Evolutionary conservation across 2,888 invertebrate species (phyloP), one percentile per base, ranked within the genome.

Genomic region (Drosophila algonquin): DNA sequence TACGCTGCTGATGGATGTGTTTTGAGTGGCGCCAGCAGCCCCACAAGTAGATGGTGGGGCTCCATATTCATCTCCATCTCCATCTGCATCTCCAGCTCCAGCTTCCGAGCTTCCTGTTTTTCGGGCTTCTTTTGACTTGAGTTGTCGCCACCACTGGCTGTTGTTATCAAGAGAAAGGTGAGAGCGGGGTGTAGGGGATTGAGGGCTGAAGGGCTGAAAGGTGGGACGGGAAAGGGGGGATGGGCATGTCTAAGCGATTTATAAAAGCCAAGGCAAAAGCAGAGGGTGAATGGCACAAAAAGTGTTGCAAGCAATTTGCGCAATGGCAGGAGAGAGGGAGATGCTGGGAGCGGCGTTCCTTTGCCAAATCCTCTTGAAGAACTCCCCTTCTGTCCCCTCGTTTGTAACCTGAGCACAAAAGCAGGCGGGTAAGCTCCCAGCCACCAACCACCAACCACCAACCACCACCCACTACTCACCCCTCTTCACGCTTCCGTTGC

Each of bases 281-380:
- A 24, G 10, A 18, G 46, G 56, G 40, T 46, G 59, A 59, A 80
- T 73, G 78, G 64, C 79, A 65, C 73, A 75, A 77, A 79, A 83
- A 83, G 87, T 83, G 87, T 83, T 87, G 84, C 87, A 79, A 83
- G 87, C 86, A 86, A 86, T 83, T 83, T 86, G 79, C 79, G 82
- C 83, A 85, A 77, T 80, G 73, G 61, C 64, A 65, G 76, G 60
- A 40, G 58, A 40, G 40, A 40, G 6, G 14, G 2, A 6, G 14
- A 5, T 5, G 35, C 14, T 2, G 14, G 40, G 7, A 2, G 14
- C 6, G 40, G 50, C 50, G 62, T 35, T 73, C 45, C 73, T 63
- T 47, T 30, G 21, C 54, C 61, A 67, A 79, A 75, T 81, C 77
- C 69, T 60, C 75, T 68, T 64, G 67, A 70, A 63, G 71, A 67